Evolutionary conservation across 1,140 invertebrate species (phyloP).

Genomic region (Coelopa frigida): DNA sequence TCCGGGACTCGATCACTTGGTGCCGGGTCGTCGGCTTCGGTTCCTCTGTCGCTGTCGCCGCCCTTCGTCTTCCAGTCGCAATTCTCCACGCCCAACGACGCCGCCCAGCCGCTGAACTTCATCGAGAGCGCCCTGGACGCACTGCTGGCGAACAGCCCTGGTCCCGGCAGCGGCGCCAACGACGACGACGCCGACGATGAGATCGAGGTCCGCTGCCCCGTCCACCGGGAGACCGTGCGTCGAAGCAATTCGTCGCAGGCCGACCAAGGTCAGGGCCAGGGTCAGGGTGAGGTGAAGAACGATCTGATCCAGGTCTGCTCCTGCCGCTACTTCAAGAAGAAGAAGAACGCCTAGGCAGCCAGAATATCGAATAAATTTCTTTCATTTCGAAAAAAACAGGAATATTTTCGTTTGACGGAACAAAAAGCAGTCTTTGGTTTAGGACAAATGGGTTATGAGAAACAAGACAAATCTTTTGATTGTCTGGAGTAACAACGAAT

Average conservation of each 20-base stretch:
- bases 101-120: neutral
- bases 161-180: no score
- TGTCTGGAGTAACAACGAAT: no score
- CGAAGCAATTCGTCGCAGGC: neutral
- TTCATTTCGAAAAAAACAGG: no score
- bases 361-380: no score
- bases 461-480: no score
- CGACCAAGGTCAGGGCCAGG: neutral
- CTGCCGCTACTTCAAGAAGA: conserved; percentile 10
- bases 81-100: neutral
- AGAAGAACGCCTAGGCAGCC: neutral
- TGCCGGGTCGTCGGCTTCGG: neutral
- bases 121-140: conserved; percentile 9
- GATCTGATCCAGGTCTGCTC: conserved; percentile 12
- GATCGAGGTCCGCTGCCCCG: conserved; percentile 6
- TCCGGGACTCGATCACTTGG: no score
- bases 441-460: no score
- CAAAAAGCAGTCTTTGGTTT: no score
- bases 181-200: conserved; percentile 1
- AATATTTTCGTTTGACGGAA: no score
- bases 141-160: neutral
- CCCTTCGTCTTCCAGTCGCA: conserved; percentile 1
- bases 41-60: neutral
- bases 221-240: conserved; percentile 5
- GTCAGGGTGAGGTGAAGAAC: neutral